Evolutionary conservation across 2,888 invertebrate genomes (phyloP).

Genomic region (Ethmia dodecea): DNA sequence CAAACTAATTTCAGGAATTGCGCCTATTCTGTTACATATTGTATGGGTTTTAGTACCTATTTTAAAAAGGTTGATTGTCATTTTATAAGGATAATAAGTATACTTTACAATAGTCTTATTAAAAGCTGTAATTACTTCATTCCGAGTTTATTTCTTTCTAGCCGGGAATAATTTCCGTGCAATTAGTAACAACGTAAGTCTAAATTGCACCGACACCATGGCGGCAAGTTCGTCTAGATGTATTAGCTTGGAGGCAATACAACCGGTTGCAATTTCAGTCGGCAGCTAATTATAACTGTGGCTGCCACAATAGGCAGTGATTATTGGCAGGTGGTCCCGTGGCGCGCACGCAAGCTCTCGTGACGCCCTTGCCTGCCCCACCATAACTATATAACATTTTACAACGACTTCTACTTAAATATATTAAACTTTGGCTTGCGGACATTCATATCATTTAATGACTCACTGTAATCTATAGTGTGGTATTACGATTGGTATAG

Average conservation of each 20-base stretch:
- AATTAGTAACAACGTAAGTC: too few species aligned
- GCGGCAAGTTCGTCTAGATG: conserved; percentile 1
- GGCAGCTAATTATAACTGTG: conserved; percentile 42
- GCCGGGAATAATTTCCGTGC: conserved; percentile 3
- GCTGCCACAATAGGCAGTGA: conserved; percentile 39
- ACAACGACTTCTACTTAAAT: conserved; percentile 43
- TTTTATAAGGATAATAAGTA: too few species aligned
- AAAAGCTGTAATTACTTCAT: background rate
- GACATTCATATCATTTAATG: conserved; percentile 9
- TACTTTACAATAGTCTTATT: too few species aligned
- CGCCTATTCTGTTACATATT: too few species aligned
- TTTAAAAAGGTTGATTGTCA: too few species aligned
- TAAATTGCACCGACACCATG: background rate
- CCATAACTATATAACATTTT: conserved; percentile 25
- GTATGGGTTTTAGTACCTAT: too few species aligned
- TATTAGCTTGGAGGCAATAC: conserved; percentile 16
- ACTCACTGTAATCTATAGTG: conserved; percentile 1
- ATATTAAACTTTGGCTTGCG: conserved; percentile 32
- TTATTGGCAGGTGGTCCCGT: conserved; percentile 54
- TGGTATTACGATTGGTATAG: background rate
- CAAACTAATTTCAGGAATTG: too few species aligned
- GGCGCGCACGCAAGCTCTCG: conserved; percentile 61
- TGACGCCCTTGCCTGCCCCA: conserved; percentile 33
- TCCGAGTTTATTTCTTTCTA: background rate
- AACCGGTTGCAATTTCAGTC: conserved; percentile 38